Percentiles rank a stretch among this genome's conserved stretches.
Evolutionary conservation across 1,140 invertebrate genomes (phyloP).

Genomic region (Delia radicum): DNA sequence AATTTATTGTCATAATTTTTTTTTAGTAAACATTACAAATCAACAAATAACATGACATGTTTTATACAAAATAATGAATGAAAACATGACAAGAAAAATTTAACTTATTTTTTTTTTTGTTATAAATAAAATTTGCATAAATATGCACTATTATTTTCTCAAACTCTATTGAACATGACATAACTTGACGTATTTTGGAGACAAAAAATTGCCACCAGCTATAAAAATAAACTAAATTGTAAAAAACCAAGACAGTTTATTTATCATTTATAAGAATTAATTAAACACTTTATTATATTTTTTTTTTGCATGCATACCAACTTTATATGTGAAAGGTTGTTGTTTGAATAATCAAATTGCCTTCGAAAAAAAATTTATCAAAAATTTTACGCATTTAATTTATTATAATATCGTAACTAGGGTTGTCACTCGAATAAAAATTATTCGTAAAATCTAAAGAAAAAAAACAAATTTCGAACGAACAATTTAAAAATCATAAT

Average conservation of each 20-base stretch:
- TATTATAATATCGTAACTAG: too few relatives aligned
- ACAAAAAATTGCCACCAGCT: background rate
- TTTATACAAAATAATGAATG: background rate
- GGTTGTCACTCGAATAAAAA: too few relatives aligned
- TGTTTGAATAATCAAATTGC: background rate
- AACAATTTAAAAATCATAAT: too few relatives aligned
- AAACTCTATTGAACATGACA: background rate
- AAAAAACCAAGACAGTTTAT: background rate
- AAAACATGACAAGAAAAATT: background rate
- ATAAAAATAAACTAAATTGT: background rate
- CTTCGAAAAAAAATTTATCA: background rate
- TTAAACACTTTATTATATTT: background rate
- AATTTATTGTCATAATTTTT: background rate
- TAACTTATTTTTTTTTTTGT: background rate
- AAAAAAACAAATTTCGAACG: too few relatives aligned
- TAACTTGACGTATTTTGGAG: background rate
- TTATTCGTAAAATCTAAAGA: too few relatives aligned
- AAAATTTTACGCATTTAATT: background rate
- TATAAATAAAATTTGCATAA: background rate
- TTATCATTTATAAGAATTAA: background rate
- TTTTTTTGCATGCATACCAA: background rate
- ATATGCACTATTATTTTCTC: background rate
- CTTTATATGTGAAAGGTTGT: background rate
- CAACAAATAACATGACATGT: background rate
- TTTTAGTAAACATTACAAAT: background rate